phyloP scores from a whole-genome alignment of 64 coral and sea anemone species.

The Acropora tenuis region DNA sequence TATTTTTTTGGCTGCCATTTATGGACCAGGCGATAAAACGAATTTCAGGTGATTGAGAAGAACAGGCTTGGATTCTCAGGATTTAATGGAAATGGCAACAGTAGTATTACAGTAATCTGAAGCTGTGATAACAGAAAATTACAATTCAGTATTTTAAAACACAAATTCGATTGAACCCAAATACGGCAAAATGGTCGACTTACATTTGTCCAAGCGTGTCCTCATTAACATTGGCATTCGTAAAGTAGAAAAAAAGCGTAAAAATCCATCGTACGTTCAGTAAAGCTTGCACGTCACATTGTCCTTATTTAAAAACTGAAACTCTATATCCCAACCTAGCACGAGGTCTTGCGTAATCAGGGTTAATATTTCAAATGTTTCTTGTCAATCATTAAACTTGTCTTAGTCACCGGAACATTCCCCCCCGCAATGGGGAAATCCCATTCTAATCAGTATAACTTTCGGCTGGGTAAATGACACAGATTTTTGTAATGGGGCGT shows the following conservation, averaged over 20 bases:
- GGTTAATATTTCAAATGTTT: no score
- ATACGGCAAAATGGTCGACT: background rate
- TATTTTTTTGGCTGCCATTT: no score
- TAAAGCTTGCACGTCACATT: background rate
- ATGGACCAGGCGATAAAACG: no score
- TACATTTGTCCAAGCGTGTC: background rate
- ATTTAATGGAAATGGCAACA: background rate
- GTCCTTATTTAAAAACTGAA: background rate
- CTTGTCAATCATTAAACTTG: background rate
- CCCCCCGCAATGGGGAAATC: no score
- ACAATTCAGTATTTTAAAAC: background rate
- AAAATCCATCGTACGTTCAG: conserved; percentile 1
- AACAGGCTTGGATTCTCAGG: background rate
- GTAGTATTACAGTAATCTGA: background rate
- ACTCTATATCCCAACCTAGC: background rate
- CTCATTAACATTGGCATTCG: conserved; percentile 9
- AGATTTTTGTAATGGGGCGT: conserved; percentile 56
- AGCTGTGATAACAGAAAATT: conserved; percentile 20
- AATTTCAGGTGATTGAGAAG: no score
- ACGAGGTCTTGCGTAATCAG: background rate
- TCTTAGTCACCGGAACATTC: background rate
- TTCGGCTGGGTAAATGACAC: conserved; percentile 50
- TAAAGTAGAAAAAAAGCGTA: conserved; percentile 7
- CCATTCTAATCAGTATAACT: background rate
- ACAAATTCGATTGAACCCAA: background rate